Evolutionary conservation across 2,888 invertebrate species (phyloP).

Genomic region (Gymnoscelis rufifasciata): DNA sequence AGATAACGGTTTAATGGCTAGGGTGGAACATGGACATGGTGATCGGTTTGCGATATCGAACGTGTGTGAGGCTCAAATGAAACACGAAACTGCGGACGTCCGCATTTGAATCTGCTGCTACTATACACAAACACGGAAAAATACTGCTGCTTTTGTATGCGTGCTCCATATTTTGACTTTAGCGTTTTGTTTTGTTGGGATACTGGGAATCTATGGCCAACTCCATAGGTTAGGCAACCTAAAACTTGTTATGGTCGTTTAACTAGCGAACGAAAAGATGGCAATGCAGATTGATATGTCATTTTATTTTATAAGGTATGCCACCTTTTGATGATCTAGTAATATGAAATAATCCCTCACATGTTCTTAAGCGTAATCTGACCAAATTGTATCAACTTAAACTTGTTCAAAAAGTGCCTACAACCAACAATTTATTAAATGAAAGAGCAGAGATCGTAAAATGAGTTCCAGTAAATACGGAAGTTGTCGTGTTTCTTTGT

Average conservation of each 20-base stretch:
- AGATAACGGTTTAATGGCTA: too few relatives aligned
- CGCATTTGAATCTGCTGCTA: conserved; percentile 28
- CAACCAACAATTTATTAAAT: background rate
- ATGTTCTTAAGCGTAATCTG: too few relatives aligned
- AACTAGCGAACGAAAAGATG: too few relatives aligned
- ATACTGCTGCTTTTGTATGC: conserved; percentile 21
- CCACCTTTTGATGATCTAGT: too few relatives aligned
- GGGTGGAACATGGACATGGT: too few relatives aligned
- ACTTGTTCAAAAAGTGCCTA: background rate
- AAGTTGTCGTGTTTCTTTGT: conserved; percentile 30
- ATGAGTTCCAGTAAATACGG: conserved; percentile 25
- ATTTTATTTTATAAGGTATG: too few relatives aligned
- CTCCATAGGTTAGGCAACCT: too few relatives aligned
- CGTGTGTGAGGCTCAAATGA: conserved; percentile 37
- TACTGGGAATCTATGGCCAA: too few relatives aligned
- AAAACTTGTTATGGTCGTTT: too few relatives aligned
- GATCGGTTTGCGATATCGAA: too few relatives aligned
- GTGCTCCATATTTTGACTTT: background rate
- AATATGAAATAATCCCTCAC: too few relatives aligned
- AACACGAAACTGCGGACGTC: conserved; percentile 48
- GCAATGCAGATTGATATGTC: too few relatives aligned
- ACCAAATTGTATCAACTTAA: conserved; percentile 11
- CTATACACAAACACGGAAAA: conserved; percentile 26
- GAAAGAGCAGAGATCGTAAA: conserved; percentile 19
- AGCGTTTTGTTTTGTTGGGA: conserved; percentile 14